Conservation (phyloP, 1,140 invertebrate species). For the Amphibalanus amphitrite region DNA sequence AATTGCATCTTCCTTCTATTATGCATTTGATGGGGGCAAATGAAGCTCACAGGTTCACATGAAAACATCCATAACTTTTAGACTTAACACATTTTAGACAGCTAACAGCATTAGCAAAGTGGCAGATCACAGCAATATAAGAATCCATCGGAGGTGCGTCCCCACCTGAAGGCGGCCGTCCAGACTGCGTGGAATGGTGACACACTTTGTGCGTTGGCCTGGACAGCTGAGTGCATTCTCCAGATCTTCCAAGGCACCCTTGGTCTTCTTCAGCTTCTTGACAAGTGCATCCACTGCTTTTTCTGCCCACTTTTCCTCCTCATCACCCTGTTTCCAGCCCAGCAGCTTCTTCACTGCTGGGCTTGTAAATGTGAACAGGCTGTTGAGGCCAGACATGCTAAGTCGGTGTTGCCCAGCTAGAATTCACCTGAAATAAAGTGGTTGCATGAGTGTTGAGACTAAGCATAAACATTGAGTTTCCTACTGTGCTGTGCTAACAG, state of each 20-base stretch:
- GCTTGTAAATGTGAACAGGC: slow-evolving; percentile 86
- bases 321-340: slow-evolving; percentile 93
- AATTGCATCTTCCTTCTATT: too few species aligned
- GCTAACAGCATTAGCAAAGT: too few species aligned
- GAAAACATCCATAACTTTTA: too few species aligned
- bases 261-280: slow-evolving; percentile 90
- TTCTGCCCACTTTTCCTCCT: slow-evolving; percentile 98
- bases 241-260: slow-evolving; percentile 92
- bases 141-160: too few species aligned
- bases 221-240: slow-evolving; percentile 86
- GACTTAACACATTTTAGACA: too few species aligned
- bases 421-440: too few species aligned
- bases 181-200: slow-evolving; percentile 89
- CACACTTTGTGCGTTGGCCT: slow-evolving; percentile 85
- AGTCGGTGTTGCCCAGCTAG: not conserved
- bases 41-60: too few species aligned
- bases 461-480: too few species aligned
- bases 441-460: too few species aligned
- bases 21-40: too few species aligned
- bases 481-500: too few species aligned
- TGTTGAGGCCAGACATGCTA: slow-evolving; percentile 67
- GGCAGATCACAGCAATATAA: too few species aligned
- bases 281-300: slow-evolving; percentile 96
- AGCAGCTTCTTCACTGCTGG: slow-evolving; percentile 91
- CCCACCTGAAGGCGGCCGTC: slow-evolving; percentile 76